Conservation (phyloP, 2,797 vertebrate genomes). For the Trachurus trachurus region DNA sequence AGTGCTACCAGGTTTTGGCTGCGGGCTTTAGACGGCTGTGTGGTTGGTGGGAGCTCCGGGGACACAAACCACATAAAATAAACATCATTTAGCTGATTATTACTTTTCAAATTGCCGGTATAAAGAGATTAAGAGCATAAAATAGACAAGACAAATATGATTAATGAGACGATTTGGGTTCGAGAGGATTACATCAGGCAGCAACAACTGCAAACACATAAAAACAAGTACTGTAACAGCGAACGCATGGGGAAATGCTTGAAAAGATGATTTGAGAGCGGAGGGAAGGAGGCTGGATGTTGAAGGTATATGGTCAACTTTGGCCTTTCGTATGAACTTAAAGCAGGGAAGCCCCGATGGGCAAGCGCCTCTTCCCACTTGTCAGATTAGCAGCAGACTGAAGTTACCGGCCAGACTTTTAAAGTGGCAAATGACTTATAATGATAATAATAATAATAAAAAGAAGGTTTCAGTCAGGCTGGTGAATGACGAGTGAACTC, state of each 20-base stretch:
- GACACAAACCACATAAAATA: conserved; percentile 7
- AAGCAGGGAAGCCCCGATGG: neutral
- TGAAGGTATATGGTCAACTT: neutral
- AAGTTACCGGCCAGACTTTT: conserved; percentile 13
- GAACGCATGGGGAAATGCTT: no score
- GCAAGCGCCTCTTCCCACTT: conserved; percentile 14
- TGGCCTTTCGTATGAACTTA: conserved; percentile 2
- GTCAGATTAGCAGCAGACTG: neutral
- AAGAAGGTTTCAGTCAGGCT: conserved; percentile 7
- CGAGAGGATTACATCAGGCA: neutral
- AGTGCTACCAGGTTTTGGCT: conserved; percentile 3
- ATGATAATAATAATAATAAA: neutral
- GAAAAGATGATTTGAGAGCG: neutral
- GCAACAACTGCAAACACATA: neutral
- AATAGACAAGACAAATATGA: neutral
- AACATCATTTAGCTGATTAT: conserved; percentile 1
- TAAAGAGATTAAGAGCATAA: neutral
- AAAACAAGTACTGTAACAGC: neutral
- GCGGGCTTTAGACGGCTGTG: conserved; percentile 1
- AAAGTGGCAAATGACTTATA: conserved; percentile 9
- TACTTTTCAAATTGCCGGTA: neutral
- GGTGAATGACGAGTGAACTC: conserved; percentile 27
- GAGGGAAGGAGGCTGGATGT: conserved; percentile 2
- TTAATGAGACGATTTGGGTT: conserved; percentile 1
- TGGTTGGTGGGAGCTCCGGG: conserved; percentile 7